Evolutionary conservation across 2,797 vertebrate genomes (phyloP).

Genomic region (Lutjanus argentimaculatus): DNA sequence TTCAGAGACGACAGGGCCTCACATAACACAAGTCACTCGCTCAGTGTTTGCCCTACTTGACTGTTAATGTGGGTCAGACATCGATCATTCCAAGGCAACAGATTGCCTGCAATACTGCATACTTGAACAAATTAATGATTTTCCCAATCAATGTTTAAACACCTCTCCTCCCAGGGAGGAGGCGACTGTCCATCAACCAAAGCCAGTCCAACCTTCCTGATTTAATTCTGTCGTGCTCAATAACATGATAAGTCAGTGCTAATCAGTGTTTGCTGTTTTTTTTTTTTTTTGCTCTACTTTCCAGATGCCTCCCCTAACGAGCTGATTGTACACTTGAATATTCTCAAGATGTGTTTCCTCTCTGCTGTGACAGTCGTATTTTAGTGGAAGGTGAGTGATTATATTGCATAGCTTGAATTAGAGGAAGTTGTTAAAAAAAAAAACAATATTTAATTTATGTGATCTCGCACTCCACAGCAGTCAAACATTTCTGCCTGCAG

Average conservation of each 20-base stretch:
- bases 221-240: conserved; percentile 60
- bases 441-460: conserved; percentile 33
- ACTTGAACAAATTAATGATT: conserved; percentile 77
- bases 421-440: conserved; percentile 33
- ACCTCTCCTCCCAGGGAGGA: conserved; percentile 65
- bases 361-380: conserved; percentile 42
- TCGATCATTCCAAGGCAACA: conserved; percentile 69
- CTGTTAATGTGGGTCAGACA: conserved; percentile 71
- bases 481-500: conserved; percentile 42
- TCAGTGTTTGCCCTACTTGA: conserved; percentile 48
- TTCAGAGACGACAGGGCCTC: conserved; percentile 17
- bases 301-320: conserved; percentile 64
- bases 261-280: conserved; percentile 53
- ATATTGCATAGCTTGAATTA: conserved; percentile 29
- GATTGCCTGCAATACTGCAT: conserved; percentile 66
- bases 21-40: conserved; percentile 14
- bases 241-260: conserved; percentile 61
- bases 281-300: conserved; percentile 7
- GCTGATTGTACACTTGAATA: conserved; percentile 61
- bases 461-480: conserved; percentile 52
- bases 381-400: conserved; percentile 62
- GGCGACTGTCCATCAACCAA: conserved; percentile 64
- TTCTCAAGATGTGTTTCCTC: conserved; percentile 69
- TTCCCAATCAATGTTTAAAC: conserved; percentile 70
- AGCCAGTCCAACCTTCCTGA: conserved; percentile 59